phyloP scores from a whole-genome alignment of 1,140 invertebrate genomes.

The Nephila pilipes region DNA sequence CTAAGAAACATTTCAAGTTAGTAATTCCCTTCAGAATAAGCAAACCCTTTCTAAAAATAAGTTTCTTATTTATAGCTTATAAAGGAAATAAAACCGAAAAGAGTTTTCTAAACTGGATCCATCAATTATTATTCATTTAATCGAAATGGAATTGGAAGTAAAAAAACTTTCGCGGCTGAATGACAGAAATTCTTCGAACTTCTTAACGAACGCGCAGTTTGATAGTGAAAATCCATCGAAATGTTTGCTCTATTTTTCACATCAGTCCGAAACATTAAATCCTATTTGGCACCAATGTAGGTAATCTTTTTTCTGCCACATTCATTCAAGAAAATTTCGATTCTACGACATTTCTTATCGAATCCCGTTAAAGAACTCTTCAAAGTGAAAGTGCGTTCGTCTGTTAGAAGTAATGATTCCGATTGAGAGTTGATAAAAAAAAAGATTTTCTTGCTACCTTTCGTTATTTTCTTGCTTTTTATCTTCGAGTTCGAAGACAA shows the following conservation, averaged over 20 bases:
- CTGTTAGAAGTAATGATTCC: constrained; percentile 51
- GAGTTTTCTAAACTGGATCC: background rate
- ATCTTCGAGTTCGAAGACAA: background rate
- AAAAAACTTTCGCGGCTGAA: background rate
- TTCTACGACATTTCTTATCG: constrained; percentile 46
- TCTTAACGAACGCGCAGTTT: background rate
- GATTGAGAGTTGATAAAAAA: constrained; percentile 24
- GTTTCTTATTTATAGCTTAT: too few relatives aligned
- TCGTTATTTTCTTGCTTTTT: background rate
- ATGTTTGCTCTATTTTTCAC: constrained; percentile 42
- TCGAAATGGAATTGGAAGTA: background rate
- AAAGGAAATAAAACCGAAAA: too few relatives aligned
- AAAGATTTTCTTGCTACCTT: too few relatives aligned
- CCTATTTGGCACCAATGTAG: constrained; percentile 25
- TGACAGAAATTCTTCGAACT: background rate
- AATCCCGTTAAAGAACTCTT: constrained; percentile 46
- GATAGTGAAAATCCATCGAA: background rate
- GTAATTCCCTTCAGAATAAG: too few relatives aligned
- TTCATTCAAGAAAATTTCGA: constrained; percentile 21
- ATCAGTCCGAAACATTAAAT: constrained; percentile 26
- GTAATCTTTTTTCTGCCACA: constrained; percentile 38
- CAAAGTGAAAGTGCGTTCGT: constrained; percentile 34
- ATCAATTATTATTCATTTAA: constrained; percentile 19
- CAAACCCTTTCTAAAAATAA: too few relatives aligned
- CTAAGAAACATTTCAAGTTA: too few relatives aligned